Percentiles rank a stretch among this genome's conserved stretches.
These are phyloP conservation scores for Craseonycteris thonglongyai DNA, from an alignment of 2,113 vertebrate genomes.

Conservation along the genomic window DNA sequence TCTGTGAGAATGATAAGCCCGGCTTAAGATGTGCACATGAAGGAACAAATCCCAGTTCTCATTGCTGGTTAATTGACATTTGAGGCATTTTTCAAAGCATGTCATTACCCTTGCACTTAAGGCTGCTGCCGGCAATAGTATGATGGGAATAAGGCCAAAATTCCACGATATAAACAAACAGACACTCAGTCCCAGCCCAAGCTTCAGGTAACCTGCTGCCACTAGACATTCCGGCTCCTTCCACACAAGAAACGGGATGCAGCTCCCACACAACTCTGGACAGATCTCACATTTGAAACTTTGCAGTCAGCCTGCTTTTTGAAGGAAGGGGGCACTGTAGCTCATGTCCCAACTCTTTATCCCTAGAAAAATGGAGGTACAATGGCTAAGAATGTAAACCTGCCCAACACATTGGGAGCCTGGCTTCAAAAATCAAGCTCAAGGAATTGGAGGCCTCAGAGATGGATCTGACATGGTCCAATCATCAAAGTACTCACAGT, in stretches of 20 bases:
- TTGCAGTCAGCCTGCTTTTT: background rate
- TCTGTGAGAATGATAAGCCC: slow-evolving; percentile 40
- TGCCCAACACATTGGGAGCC: background rate
- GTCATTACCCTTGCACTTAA: slow-evolving; percentile 64
- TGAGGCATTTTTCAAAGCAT: slow-evolving; percentile 64
- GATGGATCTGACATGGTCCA: background rate
- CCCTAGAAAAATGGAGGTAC: background rate
- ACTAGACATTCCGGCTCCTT: slow-evolving; percentile 34
- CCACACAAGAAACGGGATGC: background rate
- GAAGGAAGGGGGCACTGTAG: background rate
- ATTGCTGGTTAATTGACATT: slow-evolving; percentile 53
- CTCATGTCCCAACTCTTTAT: background rate
- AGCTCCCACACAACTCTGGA: background rate
- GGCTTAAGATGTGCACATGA: slow-evolving; percentile 51
- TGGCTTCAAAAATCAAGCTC: slow-evolving; percentile 23
- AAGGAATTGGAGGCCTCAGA: slow-evolving; percentile 8
- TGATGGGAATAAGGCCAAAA: slow-evolving; percentile 58
- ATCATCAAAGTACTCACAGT: background rate
- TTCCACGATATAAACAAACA: slow-evolving; percentile 58
- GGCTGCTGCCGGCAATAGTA: slow-evolving; percentile 21
- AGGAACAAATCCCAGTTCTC: slow-evolving; percentile 61
- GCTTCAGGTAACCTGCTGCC: slow-evolving; percentile 53
- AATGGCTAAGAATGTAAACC: background rate
- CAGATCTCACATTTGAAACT: slow-evolving; percentile 7
- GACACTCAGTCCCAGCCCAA: slow-evolving; percentile 24